Base-by-base conservation (phyloP, 1,140 invertebrate genomes). In the Babylonia areolata region DNA sequence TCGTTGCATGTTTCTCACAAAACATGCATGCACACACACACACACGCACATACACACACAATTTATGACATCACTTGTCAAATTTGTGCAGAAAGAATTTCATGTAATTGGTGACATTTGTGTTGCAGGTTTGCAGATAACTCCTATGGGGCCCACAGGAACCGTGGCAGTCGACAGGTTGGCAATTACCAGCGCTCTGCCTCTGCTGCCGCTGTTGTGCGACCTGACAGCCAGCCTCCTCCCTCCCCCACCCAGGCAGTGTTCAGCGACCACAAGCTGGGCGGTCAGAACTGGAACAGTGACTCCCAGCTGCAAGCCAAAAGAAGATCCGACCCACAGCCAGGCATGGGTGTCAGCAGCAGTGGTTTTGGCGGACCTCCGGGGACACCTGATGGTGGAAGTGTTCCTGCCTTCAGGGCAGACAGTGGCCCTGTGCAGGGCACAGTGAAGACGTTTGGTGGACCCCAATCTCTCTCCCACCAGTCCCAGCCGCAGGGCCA, bases 51-150 rank as follows among this genome's bases (percentile, higher is more conserved):
- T 15, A 15, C 42, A 46, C 42, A 46, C 42, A 46, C 42, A 46
- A n/a, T n/a, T n/a, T n/a, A n/a, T n/a, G n/a, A n/a, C n/a, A n/a
- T n/a, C n/a, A n/a, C n/a, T n/a, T 51, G 46, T 51, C 9, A 9
- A 9, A 51, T 9, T 51, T 12, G 46, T 51, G 46, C 9, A 9
- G 17, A 51, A 17, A 51, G 2, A 51, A 51, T 51, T 9, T 51
- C 46, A 12, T 51, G 17, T 17, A 51, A 51, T 51, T 2, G n/a
- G 58, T 64, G 23, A 23, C 33, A 39, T 75, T 42, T 81, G 40
- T 79, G 28, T 84, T 90, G 3, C 90, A 93, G 91, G 78, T 93
- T 88, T 88, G 90, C 92, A 35, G 92, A 92, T 85, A 91, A 92
- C 78, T 93, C 92, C 5, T 92, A 91, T 83, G 89, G 89, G 23